phyloP scores from a whole-genome alignment of 2,888 invertebrate species.

The Phortica okadai region DNA sequence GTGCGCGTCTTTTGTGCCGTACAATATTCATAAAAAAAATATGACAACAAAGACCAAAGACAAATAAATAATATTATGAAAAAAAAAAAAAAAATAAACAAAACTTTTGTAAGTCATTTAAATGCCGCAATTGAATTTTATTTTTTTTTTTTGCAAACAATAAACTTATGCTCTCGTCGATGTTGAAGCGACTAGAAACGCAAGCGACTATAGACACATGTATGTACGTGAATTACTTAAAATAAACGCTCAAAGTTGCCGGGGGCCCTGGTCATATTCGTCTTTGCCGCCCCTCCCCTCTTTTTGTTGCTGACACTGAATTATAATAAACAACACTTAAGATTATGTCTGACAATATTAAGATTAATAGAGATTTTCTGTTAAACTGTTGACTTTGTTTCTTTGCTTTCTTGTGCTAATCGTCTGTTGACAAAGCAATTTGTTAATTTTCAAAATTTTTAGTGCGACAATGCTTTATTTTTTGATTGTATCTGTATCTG shows the following conservation, averaged over 20 bases:
- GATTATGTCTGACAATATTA: conserved; percentile 25
- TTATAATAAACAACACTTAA: conserved; percentile 30
- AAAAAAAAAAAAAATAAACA: conserved; percentile 48
- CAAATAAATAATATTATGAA: conserved; percentile 18
- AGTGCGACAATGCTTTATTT: conserved; percentile 11
- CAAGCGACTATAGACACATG: conserved; percentile 33
- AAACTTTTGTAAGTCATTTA: conserved; percentile 9
- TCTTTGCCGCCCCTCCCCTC: neutral
- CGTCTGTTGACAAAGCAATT: conserved; percentile 41
- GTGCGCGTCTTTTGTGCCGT: conserved; percentile 41
- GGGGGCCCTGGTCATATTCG: conserved; percentile 2
- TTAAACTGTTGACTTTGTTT: neutral
- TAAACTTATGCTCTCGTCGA: conserved; percentile 19
- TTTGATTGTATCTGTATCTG: neutral
- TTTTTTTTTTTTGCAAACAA: conserved; percentile 29
- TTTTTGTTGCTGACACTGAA: conserved; percentile 25
- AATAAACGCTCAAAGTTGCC: conserved; percentile 26
- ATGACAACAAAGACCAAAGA: neutral
- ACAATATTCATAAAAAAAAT: conserved; percentile 8
- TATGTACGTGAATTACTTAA: conserved; percentile 15
- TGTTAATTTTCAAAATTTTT: conserved; percentile 25
- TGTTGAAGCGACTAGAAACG: conserved; percentile 26
- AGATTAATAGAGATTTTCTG: conserved; percentile 36
- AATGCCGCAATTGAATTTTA: neutral
- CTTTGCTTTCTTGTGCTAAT: conserved; percentile 7